Evolutionary conservation across 2,113 vertebrate species (phyloP), one percentile per base, ranked within the genome.

Genomic region (Spilogale gracilis): DNA sequence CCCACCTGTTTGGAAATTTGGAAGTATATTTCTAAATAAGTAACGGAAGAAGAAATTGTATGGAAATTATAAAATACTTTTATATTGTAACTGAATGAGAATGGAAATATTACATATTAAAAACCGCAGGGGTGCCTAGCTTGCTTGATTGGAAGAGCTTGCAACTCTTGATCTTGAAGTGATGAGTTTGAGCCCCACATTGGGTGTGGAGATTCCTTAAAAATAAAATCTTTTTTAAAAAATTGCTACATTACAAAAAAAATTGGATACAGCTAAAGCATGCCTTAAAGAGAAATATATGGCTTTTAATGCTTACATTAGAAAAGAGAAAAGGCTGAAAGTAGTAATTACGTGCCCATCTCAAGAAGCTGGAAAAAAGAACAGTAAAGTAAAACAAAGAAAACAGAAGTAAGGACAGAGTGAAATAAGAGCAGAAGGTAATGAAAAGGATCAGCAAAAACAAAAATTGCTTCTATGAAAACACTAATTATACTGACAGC

Each of bases 11-110:
- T 96, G 52, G 54, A 60, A 80, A 92, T 90, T 78, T 56, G 80
- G 52, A 82, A 58, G 13, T 76, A 20, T 32, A 4, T 82, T 71
- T 95, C 23, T 86, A 90, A 91, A 32, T 95, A 97, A 89, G 27
- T 10, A 45, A 85, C 38, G 38, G 30, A 32, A 93, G 67, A 73
- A 85, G 56, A 60, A 83, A 73, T 50, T 23, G 17, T 54, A 76
- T 76, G n/a, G 56, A 85, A 79, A 87, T 91, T 71, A 45, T 74
- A 69, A 94, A 92, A 30, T 58, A 67, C 78, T 50, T 63, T 86
- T 43, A 65, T 65, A 65, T 16, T 65, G 63, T 30, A 65, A 84
- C 45, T 52, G 76, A 85, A 48, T 61, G 87, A 65, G 20, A 80
- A 45, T 45, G 11, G n/a, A 89, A 95, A 91, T 79, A 56, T n/a